Conservation (phyloP, 2,113 vertebrate genomes). For the Circaetus cinerascens region DNA sequence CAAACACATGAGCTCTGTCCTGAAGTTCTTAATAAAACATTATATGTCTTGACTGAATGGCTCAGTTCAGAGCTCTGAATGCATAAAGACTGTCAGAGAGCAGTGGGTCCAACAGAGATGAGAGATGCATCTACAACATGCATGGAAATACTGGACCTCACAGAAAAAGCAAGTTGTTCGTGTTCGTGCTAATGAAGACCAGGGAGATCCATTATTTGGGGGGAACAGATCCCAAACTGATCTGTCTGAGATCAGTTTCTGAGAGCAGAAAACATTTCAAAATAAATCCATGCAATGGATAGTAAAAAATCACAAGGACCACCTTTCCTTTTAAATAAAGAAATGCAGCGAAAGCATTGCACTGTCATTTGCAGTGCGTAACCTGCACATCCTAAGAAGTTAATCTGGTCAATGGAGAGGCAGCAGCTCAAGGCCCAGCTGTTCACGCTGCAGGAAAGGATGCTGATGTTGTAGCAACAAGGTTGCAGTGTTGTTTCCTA, state of each 20-base stretch:
- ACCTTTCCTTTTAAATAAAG: not conserved
- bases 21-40: not conserved
- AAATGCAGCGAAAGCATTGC: not conserved
- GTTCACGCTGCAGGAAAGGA: not conserved
- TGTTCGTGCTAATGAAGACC: not conserved
- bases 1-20: not conserved
- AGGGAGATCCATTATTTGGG: not conserved
- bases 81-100: not conserved
- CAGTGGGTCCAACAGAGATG: not conserved
- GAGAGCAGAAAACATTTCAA: not conserved
- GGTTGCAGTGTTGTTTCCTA: not conserved
- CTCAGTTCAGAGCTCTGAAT: not conserved
- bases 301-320: not conserved
- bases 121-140: not conserved
- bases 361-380: not conserved
- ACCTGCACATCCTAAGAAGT: not conserved
- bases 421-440: not conserved
- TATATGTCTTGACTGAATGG: not conserved
- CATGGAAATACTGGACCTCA: not conserved
- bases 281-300: not conserved
- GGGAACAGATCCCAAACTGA: not conserved
- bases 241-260: too few species aligned
- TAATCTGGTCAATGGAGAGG: not conserved
- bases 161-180: not conserved
- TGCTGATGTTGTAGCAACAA: not conserved